Percentiles rank a stretch among this genome's conserved stretches.
phyloP scores from a whole-genome alignment of 1,140 invertebrate species.

The Hylyphantes graminicola region DNA sequence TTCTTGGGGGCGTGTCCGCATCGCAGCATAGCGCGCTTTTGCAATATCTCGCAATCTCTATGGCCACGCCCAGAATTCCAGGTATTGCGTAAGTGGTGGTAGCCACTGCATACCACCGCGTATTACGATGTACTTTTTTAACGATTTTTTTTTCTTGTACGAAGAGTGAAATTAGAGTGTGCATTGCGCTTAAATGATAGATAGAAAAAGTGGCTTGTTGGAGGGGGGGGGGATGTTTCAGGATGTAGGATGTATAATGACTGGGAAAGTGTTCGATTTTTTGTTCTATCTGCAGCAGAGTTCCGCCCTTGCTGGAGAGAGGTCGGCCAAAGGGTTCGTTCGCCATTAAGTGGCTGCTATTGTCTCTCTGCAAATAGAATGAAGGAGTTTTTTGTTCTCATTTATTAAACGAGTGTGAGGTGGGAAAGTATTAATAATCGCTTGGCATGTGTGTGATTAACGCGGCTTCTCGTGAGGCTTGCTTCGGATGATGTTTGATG shows the following conservation, averaged over 20 bases:
- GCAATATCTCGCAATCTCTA: not conserved
- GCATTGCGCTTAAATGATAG: constrained; percentile 32
- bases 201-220: constrained; percentile 12
- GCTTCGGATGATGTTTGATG: no score
- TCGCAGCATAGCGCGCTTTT: not conserved
- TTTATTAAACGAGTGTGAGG: constrained; percentile 9
- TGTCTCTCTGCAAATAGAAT: constrained; percentile 49
- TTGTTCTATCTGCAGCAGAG: not conserved
- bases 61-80: not conserved
- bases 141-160: no score
- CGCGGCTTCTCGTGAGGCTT: no score
- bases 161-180: constrained; percentile 21
- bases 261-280: constrained; percentile 16
- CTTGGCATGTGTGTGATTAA: no score
- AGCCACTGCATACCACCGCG: constrained; percentile 15
- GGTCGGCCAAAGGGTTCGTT: constrained; percentile 25
- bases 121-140: not conserved
- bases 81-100: constrained; percentile 41
- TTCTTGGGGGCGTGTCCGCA: not conserved
- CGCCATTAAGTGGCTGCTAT: constrained; percentile 31
- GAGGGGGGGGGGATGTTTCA: not conserved
- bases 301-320: constrained; percentile 14
- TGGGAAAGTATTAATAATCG: not conserved
- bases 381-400: not conserved
- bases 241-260: constrained; percentile 21